Evolutionary conservation across 2,113 vertebrate genomes (phyloP).

Genomic region (Takifugu bimaculatus): DNA sequence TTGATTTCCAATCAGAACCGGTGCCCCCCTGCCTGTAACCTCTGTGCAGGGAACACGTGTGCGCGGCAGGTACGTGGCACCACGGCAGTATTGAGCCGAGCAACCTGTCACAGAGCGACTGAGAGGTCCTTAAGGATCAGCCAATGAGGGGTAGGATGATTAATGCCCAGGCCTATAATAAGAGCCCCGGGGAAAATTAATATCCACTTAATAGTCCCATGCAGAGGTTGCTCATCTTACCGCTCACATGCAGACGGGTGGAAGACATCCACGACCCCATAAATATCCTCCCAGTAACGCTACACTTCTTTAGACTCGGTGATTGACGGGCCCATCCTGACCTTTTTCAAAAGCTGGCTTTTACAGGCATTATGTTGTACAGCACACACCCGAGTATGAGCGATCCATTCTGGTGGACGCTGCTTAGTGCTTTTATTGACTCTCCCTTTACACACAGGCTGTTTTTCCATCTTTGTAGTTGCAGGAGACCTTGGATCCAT

Average conservation of each 20-base stretch:
- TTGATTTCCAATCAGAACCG: neutral
- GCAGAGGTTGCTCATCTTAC: conserved; percentile 57
- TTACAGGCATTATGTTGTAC: conserved; percentile 29
- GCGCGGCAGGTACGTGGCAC: conserved; percentile 7
- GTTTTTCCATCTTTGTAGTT: conserved; percentile 6
- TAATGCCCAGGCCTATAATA: conserved; percentile 69
- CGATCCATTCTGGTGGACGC: conserved; percentile 50
- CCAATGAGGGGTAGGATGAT: conserved; percentile 68
- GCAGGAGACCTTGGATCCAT: neutral
- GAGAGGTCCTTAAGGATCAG: conserved; percentile 61
- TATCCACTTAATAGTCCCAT: conserved; percentile 65
- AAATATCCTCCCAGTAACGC: conserved; percentile 24
- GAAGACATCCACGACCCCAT: conserved; percentile 2
- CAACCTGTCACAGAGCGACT: conserved; percentile 26
- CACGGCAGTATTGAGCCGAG: conserved; percentile 19
- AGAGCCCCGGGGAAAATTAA: conserved; percentile 69
- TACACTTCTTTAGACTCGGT: conserved; percentile 20
- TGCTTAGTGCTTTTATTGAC: conserved; percentile 43
- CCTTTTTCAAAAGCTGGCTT: conserved; percentile 14
- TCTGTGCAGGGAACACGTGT: neutral
- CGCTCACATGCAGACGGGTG: conserved; percentile 20
- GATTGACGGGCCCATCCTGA: conserved; percentile 26
- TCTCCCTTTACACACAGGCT: conserved; percentile 22
- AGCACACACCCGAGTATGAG: conserved; percentile 26
- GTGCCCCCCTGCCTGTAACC: neutral